Percentiles rank a stretch among this genome's conserved stretches.
phyloP scores from a whole-genome alignment of 2,888 invertebrate species.

The Griposia aprilina region DNA sequence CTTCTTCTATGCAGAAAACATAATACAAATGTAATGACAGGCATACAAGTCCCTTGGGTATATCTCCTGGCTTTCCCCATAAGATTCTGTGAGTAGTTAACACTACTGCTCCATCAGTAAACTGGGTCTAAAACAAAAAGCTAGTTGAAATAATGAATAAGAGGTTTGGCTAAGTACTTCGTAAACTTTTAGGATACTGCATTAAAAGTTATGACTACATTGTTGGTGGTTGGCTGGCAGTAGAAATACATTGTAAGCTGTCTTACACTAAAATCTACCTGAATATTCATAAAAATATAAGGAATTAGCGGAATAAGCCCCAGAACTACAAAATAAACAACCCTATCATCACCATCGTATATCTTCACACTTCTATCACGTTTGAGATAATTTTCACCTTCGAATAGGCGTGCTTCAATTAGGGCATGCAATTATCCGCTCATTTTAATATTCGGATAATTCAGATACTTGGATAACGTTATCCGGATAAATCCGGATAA shows the following conservation, averaged over 20 bases:
- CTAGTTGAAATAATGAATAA: neutral
- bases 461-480: too few relatives aligned
- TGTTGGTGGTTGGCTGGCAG: neutral
- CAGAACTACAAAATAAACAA: slow-evolving; percentile 74
- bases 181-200: neutral
- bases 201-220: neutral
- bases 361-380: slow-evolving; percentile 95
- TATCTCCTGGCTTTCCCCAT: slow-evolving; percentile 95
- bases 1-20: slow-evolving; percentile 95
- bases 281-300: neutral
- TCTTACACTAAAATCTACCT: neutral
- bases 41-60: slow-evolving; percentile 92
- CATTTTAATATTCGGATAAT: too few relatives aligned
- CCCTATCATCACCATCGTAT: slow-evolving; percentile 97
- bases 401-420: slow-evolving; percentile 92
- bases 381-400: slow-evolving; percentile 93
- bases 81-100: slow-evolving; percentile 96
- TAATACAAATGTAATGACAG: slow-evolving; percentile 93
- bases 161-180: neutral
- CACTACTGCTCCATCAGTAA: slow-evolving; percentile 95
- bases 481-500: too few relatives aligned
- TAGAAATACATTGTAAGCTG: neutral
- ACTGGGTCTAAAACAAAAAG: slow-evolving; percentile 92
- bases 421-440: too few relatives aligned
- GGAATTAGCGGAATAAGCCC: neutral